Percentiles rank a stretch among this genome's conserved stretches.
These are phyloP conservation scores for Troides aeacus DNA, from an alignment of 2,888 invertebrate genomes.

Conservation along the genomic window DNA sequence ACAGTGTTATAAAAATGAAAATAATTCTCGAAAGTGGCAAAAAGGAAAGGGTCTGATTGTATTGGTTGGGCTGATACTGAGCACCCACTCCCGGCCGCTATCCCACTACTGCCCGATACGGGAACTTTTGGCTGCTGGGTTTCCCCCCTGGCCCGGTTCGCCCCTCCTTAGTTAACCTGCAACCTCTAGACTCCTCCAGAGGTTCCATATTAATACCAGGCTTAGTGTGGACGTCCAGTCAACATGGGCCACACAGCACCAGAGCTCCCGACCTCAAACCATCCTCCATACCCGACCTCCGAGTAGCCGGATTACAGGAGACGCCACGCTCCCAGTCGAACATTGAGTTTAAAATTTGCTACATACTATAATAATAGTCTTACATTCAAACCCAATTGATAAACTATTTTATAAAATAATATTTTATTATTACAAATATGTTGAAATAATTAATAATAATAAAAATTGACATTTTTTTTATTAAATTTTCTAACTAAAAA, in stretches of 20 bases:
- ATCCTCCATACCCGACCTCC: slow-evolving; percentile 95
- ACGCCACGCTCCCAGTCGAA: slow-evolving; percentile 95
- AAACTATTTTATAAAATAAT: not conserved
- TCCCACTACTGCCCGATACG: slow-evolving; percentile 99
- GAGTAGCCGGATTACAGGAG: slow-evolving; percentile 99
- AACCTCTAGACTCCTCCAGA: slow-evolving; percentile 87
- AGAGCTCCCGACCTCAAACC: slow-evolving; percentile 91
- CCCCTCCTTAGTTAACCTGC: slow-evolving; percentile 96
- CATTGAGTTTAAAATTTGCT: not conserved
- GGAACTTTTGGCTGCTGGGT: slow-evolving; percentile 99
- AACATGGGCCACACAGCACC: slow-evolving; percentile 71
- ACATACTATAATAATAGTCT: not conserved
- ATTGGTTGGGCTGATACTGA: slow-evolving; percentile 89
- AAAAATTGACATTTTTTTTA: too few relatives aligned
- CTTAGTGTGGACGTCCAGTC: slow-evolving; percentile 98
- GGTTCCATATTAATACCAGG: slow-evolving; percentile 97
- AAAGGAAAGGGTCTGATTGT: slow-evolving; percentile 72
- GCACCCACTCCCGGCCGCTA: slow-evolving; percentile 97
- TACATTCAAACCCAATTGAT: not conserved
- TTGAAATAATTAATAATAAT: not conserved
- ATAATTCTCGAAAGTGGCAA: not conserved
- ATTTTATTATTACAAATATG: not conserved
- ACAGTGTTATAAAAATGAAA: not conserved
- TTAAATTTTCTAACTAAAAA: too few relatives aligned
- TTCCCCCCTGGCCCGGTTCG: slow-evolving; percentile 99